Evolutionary conservation across 35 echinoderm and acorn worm genomes (phyloP).

Genomic region (Patiria miniata): DNA sequence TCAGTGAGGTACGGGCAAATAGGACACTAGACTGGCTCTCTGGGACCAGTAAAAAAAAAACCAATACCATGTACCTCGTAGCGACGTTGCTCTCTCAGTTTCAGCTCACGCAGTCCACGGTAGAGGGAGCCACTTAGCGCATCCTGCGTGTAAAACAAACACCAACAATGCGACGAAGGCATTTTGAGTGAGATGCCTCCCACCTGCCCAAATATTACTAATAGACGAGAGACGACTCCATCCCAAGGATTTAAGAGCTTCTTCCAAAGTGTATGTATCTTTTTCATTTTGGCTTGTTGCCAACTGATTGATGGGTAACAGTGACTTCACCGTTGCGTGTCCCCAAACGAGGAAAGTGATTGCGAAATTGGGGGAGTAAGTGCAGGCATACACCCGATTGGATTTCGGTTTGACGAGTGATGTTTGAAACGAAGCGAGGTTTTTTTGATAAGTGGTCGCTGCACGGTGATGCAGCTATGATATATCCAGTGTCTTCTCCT

Average conservation of each 20-base stretch:
- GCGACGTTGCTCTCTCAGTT: background rate
- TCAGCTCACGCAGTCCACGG: background rate
- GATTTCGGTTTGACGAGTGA: slow-evolving; percentile 6
- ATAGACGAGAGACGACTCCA: background rate
- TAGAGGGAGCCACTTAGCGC: background rate
- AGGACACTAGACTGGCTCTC: too few relatives aligned
- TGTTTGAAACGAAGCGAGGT: background rate
- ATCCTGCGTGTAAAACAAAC: background rate
- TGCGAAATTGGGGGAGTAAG: background rate
- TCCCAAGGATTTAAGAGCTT: background rate
- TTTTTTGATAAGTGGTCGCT: background rate
- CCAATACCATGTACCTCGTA: too few relatives aligned
- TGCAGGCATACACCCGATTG: background rate
- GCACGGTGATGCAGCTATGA: background rate
- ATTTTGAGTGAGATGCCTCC: slow-evolving; percentile 1
- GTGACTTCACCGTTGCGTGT: too few relatives aligned
- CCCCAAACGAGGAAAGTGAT: too few relatives aligned
- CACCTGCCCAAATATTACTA: slow-evolving; percentile 24
- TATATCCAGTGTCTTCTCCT: background rate
- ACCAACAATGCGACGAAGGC: background rate
- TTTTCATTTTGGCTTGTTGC: background rate
- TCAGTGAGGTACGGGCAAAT: too few relatives aligned
- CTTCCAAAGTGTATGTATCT: background rate
- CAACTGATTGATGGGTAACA: too few relatives aligned
- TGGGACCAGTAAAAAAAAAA: too few relatives aligned